Base-by-base conservation (phyloP, 2,113 vertebrate genomes). In the Rhabdomys dilectus region DNA sequence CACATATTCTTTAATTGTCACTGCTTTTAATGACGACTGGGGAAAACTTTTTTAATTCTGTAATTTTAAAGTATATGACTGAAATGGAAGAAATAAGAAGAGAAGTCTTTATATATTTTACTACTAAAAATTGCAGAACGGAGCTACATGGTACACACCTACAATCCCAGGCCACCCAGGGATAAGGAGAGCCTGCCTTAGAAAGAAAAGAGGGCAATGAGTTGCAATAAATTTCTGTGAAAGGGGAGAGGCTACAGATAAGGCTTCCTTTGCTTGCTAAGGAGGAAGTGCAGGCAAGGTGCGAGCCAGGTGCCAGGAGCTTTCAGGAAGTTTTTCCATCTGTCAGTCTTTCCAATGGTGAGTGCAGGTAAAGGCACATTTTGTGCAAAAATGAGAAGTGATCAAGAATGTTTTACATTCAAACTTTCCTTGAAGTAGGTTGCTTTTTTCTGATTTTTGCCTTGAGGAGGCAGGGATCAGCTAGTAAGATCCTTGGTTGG, bases 401-500 rank as follows among this genome's bases (percentile, higher is more conserved):
- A 17, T 1, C 0, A 3, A 42, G 62, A 58, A 42, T 89, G 60
- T 87, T 80, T 80, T 70, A 8, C 31, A 51, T 31, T 17, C 77
- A 12, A 85, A 77, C 22, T 56, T 0, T 89, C 87, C 90, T 93
- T 96, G 15, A 26, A 89, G 58, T 68, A 53, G 66, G 70, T 48
- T 70, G 7, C 84, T 89, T 2, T 89, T 95, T 94, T 95, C 93
- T 96, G 82, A 92, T 53, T 88, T 91, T 94, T 93, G 90, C 92
- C 89, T 94, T 92, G 85, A 19, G 16, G 42, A 72, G 36, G 22
- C 10, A n/a, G 70, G 36, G 13, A 91, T 94, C 70, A 48, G 53
- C 29, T 81, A 97, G 96, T 97, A 97, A 96, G 97, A 95, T 73
- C 56, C 51, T 91, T 97, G 66, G 51, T 73, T 95, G 77, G 89